Base-by-base conservation (phyloP, 2,113 vertebrate species). In the Nycticebus coucang region DNA sequence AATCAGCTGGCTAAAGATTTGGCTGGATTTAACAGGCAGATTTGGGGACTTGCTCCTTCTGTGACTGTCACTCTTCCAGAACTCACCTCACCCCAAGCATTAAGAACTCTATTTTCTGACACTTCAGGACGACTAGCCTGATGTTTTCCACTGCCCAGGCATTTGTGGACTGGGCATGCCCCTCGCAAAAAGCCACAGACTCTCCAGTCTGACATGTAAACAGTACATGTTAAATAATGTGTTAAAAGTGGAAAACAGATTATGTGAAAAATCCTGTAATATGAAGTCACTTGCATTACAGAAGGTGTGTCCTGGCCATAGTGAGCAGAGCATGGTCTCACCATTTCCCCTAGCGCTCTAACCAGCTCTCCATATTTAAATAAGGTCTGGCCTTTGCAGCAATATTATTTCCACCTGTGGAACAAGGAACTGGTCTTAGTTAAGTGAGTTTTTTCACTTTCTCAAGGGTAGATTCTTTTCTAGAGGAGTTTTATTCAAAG, bases 261-360 rank as follows among this genome's bases (percentile, higher is more conserved):
- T 21, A 0, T 26, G 1, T 59, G 69, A 24, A 69, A n/a, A 35
- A 21, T 15, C 59, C 9, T 0, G 0, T 50, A 35, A 2, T 41
- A 1, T 0, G 18, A 37, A 35, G 0, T 33, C 18, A 50, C 62
- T 37, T 45, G 75, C n/a, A 1, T 30, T 77, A 53, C 26, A 45
- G 35, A 86, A 53, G 28, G 13, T 6, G 28, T 1, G 0, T n/a
- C n/a, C 55, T 57, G 64, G 59, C 45, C 66, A 14, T 24, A 6
- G 50, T 4, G 81, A 57, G 57, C 64, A 2, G 3, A 64, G 18
- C 19, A 0, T 1, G 22, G 69, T 77, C 69, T 41, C 6, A 0
- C 30, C 13, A 1, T 30, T 24, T n/a, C 1, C 60, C 26, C 35
- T 30, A 22, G 11, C 5, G 2, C 13, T 9, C 28, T 55, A 35